These are phyloP conservation scores for Marasmarcha lunaedactyla DNA, from an alignment of 2,888 invertebrate species.

Conservation along the genomic window DNA sequence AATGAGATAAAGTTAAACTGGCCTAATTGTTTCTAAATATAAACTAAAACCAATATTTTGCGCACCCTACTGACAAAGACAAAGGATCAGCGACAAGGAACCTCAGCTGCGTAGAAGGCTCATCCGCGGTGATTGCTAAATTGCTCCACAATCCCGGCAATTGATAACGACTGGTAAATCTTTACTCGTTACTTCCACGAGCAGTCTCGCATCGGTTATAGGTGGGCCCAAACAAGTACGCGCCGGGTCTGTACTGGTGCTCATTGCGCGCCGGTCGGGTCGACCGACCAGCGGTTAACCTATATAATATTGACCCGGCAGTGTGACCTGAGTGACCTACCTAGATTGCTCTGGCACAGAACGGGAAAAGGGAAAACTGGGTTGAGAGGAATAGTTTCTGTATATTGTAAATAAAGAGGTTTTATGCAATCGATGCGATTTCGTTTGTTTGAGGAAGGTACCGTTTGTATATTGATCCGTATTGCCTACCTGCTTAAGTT, in stretches of 20 bases:
- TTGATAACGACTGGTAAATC: constrained; percentile 32
- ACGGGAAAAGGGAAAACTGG: too few relatives aligned
- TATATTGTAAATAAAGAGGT: too few relatives aligned
- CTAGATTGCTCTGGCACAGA: not conserved
- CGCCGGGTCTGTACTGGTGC: not conserved
- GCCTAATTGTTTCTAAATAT: too few relatives aligned
- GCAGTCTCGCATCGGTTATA: not conserved
- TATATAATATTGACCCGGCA: not conserved
- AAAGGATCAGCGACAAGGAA: not conserved
- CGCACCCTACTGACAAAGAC: not conserved
- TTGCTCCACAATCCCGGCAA: constrained; percentile 25
- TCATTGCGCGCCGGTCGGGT: not conserved
- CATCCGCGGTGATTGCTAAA: not conserved
- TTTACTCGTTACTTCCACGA: constrained; percentile 21
- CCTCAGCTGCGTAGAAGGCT: not conserved
- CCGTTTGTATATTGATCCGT: too few relatives aligned
- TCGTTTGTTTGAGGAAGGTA: too few relatives aligned
- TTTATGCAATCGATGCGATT: too few relatives aligned
- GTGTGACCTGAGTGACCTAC: not conserved
- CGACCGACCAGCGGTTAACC: not conserved
- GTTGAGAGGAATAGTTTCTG: too few relatives aligned
- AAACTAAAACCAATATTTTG: too few relatives aligned
- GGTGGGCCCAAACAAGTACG: not conserved
- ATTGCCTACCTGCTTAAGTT: too few relatives aligned
- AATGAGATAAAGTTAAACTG: too few relatives aligned